Base-by-base conservation (phyloP, 2,797 vertebrate species). In the Hozukius guyotensis region DNA sequence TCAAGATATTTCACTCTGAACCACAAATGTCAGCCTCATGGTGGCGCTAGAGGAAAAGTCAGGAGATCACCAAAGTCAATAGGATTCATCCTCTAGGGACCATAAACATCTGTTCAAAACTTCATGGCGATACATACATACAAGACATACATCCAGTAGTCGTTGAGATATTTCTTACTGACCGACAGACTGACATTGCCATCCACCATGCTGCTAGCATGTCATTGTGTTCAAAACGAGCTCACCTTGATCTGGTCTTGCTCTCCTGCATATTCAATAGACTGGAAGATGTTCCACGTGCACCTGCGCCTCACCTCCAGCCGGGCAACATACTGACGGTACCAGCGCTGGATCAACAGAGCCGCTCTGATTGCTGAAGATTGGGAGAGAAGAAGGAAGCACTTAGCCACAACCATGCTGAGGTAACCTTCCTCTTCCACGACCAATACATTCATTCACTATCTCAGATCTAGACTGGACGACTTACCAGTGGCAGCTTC, bases 271-370 rank as follows among this genome's bases (percentile, higher is more conserved):
- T 99, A 99, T 90, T 99, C 98, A 0, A 99, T 96, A 4, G 97
- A 98, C 89, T 97, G 97, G 81, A 99, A 99, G 91, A 99, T 97
- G 83, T 93, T 96, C 89, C 99, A 96, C 0, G 97, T 97, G 86
- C 96, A 97, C 78, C 95, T 96, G 11, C 97, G 96, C 78, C 96
- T 96, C 90, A 97, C 95, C 90, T 96, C 97, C 83, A 99, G 72
- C 9, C 95, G 96, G 10, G 97, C 97, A 20, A 95, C 95, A 4
- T 96, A 97, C 82, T 94, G 92, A 22, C 98, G 96, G 87, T 98
- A 99, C 98, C 98, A 99, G 4, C 96, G 97, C 94, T 99, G 98
- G 93, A 99, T 99, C 81, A 99, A 82, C 80, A 98, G 56, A 3
- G 97, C 96, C 0, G 98, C 96, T 91, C 93, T 95, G 49, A 99